Conservation (phyloP, 2,888 invertebrate species). For the Drosophila acutilabella region DNA sequence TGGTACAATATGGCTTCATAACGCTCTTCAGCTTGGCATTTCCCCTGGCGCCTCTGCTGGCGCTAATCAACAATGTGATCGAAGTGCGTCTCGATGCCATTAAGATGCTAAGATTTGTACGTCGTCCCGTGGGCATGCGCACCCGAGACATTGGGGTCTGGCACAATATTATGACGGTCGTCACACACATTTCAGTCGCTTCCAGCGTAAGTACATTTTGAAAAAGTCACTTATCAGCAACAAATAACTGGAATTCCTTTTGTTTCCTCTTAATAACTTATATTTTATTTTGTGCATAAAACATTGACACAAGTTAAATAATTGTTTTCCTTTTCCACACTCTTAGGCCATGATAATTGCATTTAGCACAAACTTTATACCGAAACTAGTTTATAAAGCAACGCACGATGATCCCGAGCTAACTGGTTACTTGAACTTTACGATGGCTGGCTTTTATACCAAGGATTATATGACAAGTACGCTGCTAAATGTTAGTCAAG, state of each 20-base stretch:
- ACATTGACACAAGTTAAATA: background rate
- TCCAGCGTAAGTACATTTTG: slow-evolving; percentile 88
- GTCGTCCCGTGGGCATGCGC: slow-evolving; percentile 90
- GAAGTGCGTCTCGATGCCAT: slow-evolving; percentile 94
- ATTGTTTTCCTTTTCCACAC: slow-evolving; percentile 18
- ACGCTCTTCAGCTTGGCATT: slow-evolving; percentile 95
- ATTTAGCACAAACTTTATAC: slow-evolving; percentile 93
- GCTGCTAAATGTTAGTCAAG: slow-evolving; percentile 75
- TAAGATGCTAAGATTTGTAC: slow-evolving; percentile 91
- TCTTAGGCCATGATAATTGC: slow-evolving; percentile 92
- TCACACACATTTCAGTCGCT: slow-evolving; percentile 91
- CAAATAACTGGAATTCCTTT: no score
- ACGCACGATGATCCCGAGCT: slow-evolving; percentile 86
- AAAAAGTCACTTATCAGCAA: no score
- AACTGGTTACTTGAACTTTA: slow-evolving; percentile 89
- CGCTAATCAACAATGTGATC: slow-evolving; percentile 92
- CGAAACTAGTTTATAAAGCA: slow-evolving; percentile 89
- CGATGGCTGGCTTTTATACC: slow-evolving; percentile 89
- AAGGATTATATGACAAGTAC: slow-evolving; percentile 86
- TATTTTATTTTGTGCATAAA: no score
- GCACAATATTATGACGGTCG: slow-evolving; percentile 90
- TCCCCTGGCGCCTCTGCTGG: slow-evolving; percentile 93
- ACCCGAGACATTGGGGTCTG: slow-evolving; percentile 92
- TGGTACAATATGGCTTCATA: slow-evolving; percentile 94
- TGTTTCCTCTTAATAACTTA: no score